These are phyloP conservation scores for Dreissena rostriformis DNA, from an alignment of 1,140 invertebrate species.

Conservation along the genomic window DNA sequence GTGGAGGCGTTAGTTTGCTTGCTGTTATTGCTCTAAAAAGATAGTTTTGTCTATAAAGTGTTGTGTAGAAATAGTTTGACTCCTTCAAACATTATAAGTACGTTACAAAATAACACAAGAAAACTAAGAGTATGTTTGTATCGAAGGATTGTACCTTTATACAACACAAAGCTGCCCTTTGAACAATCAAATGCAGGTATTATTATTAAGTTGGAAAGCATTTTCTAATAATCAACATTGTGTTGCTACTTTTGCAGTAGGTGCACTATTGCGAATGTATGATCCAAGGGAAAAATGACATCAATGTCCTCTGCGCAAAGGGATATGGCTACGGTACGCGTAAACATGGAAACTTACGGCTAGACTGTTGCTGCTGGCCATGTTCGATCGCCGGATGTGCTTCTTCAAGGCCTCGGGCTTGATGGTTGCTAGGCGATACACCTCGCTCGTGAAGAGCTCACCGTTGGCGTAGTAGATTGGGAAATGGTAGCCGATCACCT, in stretches of 20 bases:
- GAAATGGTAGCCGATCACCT: slow-evolving; percentile 63
- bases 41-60: neutral
- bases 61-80: neutral
- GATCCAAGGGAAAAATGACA: neutral
- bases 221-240: too few species aligned
- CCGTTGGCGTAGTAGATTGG: slow-evolving; percentile 73
- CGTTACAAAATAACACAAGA: neutral
- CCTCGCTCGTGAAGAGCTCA: slow-evolving; percentile 66
- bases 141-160: too few species aligned
- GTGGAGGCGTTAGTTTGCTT: slow-evolving; percentile 17
- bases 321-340: too few species aligned
- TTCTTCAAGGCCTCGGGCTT: slow-evolving; percentile 68
- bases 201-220: too few species aligned
- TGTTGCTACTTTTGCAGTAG: neutral
- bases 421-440: slow-evolving; percentile 61
- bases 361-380: neutral
- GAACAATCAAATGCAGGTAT: neutral
- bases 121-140: neutral
- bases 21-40: slow-evolving; percentile 3
- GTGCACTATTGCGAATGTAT: too few species aligned
- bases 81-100: neutral
- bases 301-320: neutral
- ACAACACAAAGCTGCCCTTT: neutral
- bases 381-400: slow-evolving; percentile 41
- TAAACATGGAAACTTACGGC: slow-evolving; percentile 57